Percentiles rank a stretch among this genome's conserved stretches.
Conservation (phyloP, 2,797 vertebrate genomes). For the Spondyliosoma cantharus region DNA sequence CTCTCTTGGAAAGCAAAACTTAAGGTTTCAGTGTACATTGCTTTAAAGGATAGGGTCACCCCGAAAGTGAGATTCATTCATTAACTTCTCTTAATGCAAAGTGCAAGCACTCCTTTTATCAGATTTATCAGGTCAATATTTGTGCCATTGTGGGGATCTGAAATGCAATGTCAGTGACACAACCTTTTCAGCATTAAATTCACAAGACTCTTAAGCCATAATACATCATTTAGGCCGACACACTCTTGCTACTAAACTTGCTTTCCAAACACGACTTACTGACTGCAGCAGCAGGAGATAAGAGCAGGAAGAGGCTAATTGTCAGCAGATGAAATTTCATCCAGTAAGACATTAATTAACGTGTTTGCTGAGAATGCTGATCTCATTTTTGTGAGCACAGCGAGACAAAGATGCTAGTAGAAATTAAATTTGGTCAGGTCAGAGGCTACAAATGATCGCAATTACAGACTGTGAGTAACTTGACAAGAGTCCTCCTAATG, state of each 20-base stretch:
- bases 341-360: conserved; percentile 41
- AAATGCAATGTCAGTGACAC: neutral
- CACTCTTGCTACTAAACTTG: conserved; percentile 8
- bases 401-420: conserved; percentile 11
- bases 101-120: neutral
- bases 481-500: conserved; percentile 43
- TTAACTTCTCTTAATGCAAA: no score
- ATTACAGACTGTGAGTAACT: conserved; percentile 50
- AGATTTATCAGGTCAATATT: neutral
- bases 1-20: conserved; percentile 34
- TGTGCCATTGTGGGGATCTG: neutral
- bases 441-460: conserved; percentile 48
- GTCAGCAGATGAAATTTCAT: conserved; percentile 71
- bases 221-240: neutral
- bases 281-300: neutral
- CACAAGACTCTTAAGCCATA: neutral
- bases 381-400: conserved; percentile 54
- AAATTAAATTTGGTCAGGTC: conserved; percentile 35
- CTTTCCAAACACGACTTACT: conserved; percentile 12
- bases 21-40: neutral
- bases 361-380: conserved; percentile 30
- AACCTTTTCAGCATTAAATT: neutral
- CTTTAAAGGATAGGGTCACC: neutral
- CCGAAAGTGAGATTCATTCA: no score
- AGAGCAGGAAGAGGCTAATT: conserved; percentile 34